Evolutionary conservation across 2,113 vertebrate species (phyloP).

Genomic region (Alligator sinensis): DNA sequence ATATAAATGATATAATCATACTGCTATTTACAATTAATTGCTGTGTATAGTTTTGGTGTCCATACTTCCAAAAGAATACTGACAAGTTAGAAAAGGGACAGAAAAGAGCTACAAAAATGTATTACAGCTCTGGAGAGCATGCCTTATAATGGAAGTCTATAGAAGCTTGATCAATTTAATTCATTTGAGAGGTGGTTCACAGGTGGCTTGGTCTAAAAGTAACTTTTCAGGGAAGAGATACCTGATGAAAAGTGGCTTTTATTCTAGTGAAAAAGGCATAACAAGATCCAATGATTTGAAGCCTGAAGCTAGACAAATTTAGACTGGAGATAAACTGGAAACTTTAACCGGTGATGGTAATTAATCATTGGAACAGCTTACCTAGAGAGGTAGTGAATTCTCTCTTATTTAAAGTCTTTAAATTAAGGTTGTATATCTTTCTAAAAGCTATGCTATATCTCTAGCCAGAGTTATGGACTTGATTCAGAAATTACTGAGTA

Average conservation of each 20-base stretch:
- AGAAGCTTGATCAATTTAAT: background rate
- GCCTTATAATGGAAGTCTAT: background rate
- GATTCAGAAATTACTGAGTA: background rate
- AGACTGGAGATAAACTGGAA: background rate
- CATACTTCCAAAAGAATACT: background rate
- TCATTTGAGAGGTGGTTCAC: background rate
- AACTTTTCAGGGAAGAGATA: background rate
- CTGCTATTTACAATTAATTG: background rate
- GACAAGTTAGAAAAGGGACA: background rate
- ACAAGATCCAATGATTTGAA: background rate
- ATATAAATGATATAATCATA: background rate
- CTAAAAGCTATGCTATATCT: background rate
- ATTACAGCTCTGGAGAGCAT: slow-evolving; percentile 14
- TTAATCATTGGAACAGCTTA: background rate
- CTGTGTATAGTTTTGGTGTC: background rate
- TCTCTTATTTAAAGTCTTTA: background rate
- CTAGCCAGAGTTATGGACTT: background rate
- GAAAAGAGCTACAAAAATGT: background rate
- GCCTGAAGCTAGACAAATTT: background rate
- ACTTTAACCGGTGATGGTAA: background rate
- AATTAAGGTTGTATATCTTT: background rate
- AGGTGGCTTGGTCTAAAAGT: background rate
- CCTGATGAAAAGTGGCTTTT: background rate
- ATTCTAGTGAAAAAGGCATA: background rate
- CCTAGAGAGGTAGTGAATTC: background rate